Base-by-base conservation (phyloP, 2,113 vertebrate species). In the Psammodynastes pulverulentus region DNA sequence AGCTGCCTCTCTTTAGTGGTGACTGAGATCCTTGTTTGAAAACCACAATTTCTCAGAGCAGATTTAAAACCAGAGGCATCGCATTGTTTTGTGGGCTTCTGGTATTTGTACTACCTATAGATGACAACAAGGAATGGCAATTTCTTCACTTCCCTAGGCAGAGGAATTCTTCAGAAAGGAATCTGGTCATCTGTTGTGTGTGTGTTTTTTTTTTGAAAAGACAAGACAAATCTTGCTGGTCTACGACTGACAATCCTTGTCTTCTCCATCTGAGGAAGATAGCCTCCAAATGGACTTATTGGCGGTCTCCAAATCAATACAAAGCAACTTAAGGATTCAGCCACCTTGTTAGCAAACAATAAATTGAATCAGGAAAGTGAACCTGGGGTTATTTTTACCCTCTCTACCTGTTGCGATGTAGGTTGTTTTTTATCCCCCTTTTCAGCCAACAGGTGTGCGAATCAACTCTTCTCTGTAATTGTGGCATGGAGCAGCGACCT, bases 111-210 rank as follows among this genome's bases (percentile, higher is more conserved):
- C 5, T 88, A 87, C 3, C 58, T 91, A 58, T 96, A 54, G 90
- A 62, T 86, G 93, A 88, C 67, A 54, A 84, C 86, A 9, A 0
- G 1, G 88, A 90, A 0, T 0, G 48, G 79, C 48, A 21, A 62
- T 72, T 87, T 53, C 84, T 87, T n/a, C 84, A 46, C 26, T 19
- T 45, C 24, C 53, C 89, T 12, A 85, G 48, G 93, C 46, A 95
- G 94, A 92, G 92, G 49, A 94, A 90, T 84, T 67, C 93, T 94
- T 95, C 90, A 0, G 95, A 94, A 86, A 0, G 0, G 91, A 6
- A 0, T 23, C 54, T 54, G 43, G 88, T 72, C 89, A 90, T 87
- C 3, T 51, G n/a, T n/a, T n/a, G n/a, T n/a, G n/a, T n/a, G n/a
- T n/a, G n/a, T n/a, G n/a, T 51, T 51, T 56, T 67, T n/a, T 88